phyloP scores from a whole-genome alignment of 2,888 invertebrate species.

The Chymomyza amoena region DNA sequence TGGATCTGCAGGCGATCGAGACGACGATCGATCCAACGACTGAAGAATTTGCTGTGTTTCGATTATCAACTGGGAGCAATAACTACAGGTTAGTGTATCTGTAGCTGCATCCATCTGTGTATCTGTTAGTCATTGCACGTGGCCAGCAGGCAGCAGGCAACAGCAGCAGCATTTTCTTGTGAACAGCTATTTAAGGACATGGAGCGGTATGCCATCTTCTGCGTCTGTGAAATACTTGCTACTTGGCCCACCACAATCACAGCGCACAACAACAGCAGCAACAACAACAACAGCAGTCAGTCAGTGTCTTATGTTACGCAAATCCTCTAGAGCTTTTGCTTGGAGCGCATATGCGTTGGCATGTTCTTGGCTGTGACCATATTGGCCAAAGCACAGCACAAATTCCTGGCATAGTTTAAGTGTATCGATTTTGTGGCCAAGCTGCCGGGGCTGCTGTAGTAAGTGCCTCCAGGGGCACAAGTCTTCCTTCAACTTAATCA shows the following conservation, averaged over 20 bases:
- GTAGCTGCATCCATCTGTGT: slow-evolving; percentile 13
- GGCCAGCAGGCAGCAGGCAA: slow-evolving; percentile 39
- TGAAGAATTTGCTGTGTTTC: slow-evolving; percentile 29
- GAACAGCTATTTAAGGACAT: slow-evolving; percentile 72
- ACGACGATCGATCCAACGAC: slow-evolving; percentile 13
- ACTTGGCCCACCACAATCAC: slow-evolving; percentile 11
- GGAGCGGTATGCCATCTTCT: slow-evolving; percentile 50
- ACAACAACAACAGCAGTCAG: slow-evolving; percentile 1
- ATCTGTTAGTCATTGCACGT: slow-evolving; percentile 75
- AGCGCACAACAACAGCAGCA: not conserved
- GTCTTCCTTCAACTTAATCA: slow-evolving; percentile 60
- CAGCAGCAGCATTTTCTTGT: slow-evolving; percentile 55
- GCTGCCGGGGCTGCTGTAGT: not conserved
- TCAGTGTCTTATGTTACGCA: slow-evolving; percentile 44
- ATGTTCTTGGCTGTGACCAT: slow-evolving; percentile 47
- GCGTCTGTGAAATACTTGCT: slow-evolving; percentile 35
- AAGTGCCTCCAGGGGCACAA: slow-evolving; percentile 40
- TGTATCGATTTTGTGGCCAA: slow-evolving; percentile 59
- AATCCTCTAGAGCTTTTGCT: slow-evolving; percentile 73
- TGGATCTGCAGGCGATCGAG: not conserved
- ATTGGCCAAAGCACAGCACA: slow-evolving; percentile 53
- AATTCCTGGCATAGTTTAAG: slow-evolving; percentile 71
- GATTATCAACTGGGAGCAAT: slow-evolving; percentile 70
- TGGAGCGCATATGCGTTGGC: slow-evolving; percentile 10
- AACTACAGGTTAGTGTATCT: slow-evolving; percentile 42